Base-by-base conservation (phyloP, 1,140 invertebrate species). In the Drosophila tani region DNA sequence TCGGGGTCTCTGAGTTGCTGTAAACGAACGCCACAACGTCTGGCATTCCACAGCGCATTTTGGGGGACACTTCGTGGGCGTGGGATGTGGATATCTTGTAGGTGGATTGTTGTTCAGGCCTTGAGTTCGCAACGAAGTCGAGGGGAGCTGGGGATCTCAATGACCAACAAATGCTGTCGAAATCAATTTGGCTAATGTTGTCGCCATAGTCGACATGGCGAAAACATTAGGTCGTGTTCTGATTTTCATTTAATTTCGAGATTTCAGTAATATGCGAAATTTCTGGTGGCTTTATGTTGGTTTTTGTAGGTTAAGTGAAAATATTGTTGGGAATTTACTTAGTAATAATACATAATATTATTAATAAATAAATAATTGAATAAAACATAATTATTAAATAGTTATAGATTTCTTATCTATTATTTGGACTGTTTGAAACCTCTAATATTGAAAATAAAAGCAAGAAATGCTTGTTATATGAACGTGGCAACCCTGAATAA, bases 151-250 rank as follows among this genome's bases (percentile, higher is more conserved):
- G 40, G n/a, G 32, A 63, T 56, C 68, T 79, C 73, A 75, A 75
- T 75, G 74, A 41, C 74, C 73, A 75, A 56, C 70, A 46, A 49
- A 45, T 75, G 55, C 67, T 83, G 84, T 88, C 40, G 84, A 87
- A 88, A 87, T 87, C 85, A 88, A 88, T 87, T 87, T 87, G 84
- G 67, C 84, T 87, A 87, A 87, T 87, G 85, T 79, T 87, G 84
- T 87, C 84, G 83, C 76, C 81, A 68, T 53, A 41, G 55, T 27
- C 32, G 21, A 49, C 29, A 35, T 40, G 40, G 35, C 53, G 43
- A 59, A 65, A 46, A 27, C 38, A 32, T 14, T 7, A n/a, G 21
- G 15, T 45, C 29, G 21, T 32, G 45, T 40, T 65, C 59, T 19
- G 32, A 35, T 64, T 46, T 46, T 27, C 32, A 67, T 4, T 8